phyloP scores from a whole-genome alignment of 2,888 invertebrate species.

The Kryphioiulus occultus region DNA sequence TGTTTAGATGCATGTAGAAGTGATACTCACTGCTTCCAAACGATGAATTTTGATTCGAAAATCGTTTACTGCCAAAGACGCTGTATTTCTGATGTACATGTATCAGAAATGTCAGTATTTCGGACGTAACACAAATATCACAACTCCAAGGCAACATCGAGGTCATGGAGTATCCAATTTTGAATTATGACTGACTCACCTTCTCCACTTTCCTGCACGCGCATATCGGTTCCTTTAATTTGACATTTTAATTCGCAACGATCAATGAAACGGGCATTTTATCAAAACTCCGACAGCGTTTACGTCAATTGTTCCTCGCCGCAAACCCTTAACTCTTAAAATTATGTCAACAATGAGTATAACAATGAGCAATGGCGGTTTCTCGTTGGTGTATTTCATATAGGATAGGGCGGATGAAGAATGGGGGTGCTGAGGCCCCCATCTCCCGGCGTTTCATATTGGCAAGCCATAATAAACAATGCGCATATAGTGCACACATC shows the following conservation, averaged over 20 bases:
- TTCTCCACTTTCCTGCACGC: neutral
- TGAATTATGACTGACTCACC: neutral
- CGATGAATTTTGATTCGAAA: no score
- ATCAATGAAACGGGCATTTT: neutral
- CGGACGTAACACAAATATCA: neutral
- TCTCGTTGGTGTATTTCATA: neutral
- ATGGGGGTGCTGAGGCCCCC: neutral
- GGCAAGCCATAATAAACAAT: constrained; percentile 35
- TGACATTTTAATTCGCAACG: neutral
- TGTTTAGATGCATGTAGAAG: no score
- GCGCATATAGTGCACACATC: constrained; percentile 3
- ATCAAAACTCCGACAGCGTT: neutral
- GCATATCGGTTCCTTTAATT: neutral
- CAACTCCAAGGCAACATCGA: neutral
- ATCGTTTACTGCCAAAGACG: no score
- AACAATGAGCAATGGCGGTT: neutral
- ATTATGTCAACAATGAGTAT: neutral
- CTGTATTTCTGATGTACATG: no score
- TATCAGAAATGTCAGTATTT: no score
- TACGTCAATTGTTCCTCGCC: neutral
- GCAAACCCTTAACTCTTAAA: neutral
- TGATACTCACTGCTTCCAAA: no score
- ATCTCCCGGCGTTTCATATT: neutral
- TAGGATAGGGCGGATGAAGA: neutral
- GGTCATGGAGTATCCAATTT: neutral